Evolutionary conservation across 1,140 invertebrate genomes (phyloP).

Genomic region (Eulimnadia texana): DNA sequence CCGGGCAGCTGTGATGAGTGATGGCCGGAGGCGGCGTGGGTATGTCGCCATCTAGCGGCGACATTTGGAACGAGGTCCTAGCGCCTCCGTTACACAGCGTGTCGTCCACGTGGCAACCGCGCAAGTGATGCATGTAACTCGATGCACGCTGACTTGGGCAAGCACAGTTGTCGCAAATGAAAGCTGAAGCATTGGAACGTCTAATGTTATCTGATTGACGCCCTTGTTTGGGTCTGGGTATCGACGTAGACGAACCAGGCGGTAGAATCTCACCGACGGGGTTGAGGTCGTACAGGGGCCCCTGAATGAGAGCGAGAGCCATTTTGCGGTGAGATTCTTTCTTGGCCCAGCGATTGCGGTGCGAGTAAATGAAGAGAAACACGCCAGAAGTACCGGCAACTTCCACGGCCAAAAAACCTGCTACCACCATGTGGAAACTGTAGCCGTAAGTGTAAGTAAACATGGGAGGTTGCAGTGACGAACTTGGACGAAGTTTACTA

Average conservation of each 20-base stretch:
- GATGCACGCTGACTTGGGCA: background rate
- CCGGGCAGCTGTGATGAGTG: background rate
- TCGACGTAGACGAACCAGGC: background rate
- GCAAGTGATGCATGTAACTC: background rate
- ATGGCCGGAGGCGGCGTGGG: constrained; percentile 9
- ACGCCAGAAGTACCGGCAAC: constrained; percentile 69
- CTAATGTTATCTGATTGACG: constrained; percentile 6
- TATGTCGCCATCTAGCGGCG: background rate
- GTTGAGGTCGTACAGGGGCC: constrained; percentile 8
- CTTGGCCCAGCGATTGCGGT: constrained; percentile 12
- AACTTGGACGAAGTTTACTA: constrained; percentile 61
- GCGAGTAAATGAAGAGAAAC: constrained; percentile 59
- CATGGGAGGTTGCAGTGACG: constrained; percentile 53
- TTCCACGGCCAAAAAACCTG: constrained; percentile 66
- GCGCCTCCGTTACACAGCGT: background rate
- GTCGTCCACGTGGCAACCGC: background rate
- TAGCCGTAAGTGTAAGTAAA: constrained; percentile 77
- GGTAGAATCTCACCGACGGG: constrained; percentile 7
- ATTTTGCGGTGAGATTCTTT: constrained; percentile 12
- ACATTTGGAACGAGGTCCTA: background rate
- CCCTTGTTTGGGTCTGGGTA: background rate
- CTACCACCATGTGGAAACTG: constrained; percentile 63
- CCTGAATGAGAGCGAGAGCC: constrained; percentile 12
- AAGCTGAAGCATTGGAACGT: background rate
- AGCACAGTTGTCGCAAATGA: background rate